phyloP scores from a whole-genome alignment of 2,888 invertebrate species.

The Nysson spinosus region DNA sequence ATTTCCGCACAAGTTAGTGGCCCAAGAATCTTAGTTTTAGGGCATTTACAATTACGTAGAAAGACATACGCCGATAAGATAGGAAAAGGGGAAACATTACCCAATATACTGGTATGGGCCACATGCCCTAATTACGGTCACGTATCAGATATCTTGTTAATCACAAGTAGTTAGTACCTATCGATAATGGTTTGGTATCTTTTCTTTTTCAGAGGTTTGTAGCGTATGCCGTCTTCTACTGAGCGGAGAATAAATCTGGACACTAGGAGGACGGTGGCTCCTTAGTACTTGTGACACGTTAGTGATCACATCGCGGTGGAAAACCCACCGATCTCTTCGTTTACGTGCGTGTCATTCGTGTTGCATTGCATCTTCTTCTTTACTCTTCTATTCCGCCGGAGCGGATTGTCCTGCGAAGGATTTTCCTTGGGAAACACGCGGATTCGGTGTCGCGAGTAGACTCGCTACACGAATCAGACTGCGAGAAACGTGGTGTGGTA shows the following conservation, averaged over 20 bases:
- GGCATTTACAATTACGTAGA: no score
- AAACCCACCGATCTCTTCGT: slow-evolving; percentile 31
- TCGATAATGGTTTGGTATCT: background rate
- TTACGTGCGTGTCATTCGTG: slow-evolving; percentile 13
- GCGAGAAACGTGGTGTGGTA: slow-evolving; percentile 59
- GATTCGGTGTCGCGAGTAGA: slow-evolving; percentile 18
- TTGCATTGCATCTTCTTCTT: background rate
- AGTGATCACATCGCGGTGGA: slow-evolving; percentile 26
- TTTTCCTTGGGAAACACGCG: slow-evolving; percentile 15
- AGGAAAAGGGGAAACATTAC: no score
- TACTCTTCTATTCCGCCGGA: slow-evolving; percentile 3
- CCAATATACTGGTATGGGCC: no score
- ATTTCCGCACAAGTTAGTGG: no score
- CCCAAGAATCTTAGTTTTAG: no score
- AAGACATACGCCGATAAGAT: no score
- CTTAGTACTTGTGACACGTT: slow-evolving; percentile 23
- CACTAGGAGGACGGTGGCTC: slow-evolving; percentile 16
- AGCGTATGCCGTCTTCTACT: slow-evolving; percentile 24
- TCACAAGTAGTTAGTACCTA: background rate
- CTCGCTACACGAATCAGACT: slow-evolving; percentile 22
- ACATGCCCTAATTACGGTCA: no score
- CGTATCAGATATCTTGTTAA: no score
- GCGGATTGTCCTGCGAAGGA: slow-evolving; percentile 16
- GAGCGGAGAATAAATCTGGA: slow-evolving; percentile 13
- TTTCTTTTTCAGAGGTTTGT: slow-evolving; percentile 32